These are phyloP conservation scores for Samia ricini DNA, from an alignment of 1,140 invertebrate genomes.

Conservation along the genomic window DNA sequence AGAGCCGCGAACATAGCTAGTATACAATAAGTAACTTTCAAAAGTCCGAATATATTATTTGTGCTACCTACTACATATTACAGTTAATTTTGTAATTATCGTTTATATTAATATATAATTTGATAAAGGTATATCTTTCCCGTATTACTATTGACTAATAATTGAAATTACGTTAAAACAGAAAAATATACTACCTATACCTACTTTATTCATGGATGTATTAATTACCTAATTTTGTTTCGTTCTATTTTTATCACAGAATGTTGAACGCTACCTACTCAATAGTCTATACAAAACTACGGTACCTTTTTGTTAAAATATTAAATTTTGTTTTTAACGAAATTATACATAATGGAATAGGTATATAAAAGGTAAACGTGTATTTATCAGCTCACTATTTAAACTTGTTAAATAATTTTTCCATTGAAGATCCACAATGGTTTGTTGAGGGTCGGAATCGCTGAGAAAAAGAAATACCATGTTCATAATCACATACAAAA, in stretches of 20 bases:
- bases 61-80: too few species aligned
- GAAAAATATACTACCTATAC: background rate
- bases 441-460: constrained; percentile 40
- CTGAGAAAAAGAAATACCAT: constrained; percentile 46
- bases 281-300: background rate
- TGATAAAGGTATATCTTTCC: too few species aligned
- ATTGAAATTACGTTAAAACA: too few species aligned
- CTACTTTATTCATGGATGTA: background rate
- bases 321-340: background rate
- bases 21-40: too few species aligned
- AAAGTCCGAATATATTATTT: too few species aligned
- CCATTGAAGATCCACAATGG: constrained; percentile 17
- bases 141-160: too few species aligned
- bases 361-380: background rate
- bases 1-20: too few species aligned
- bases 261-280: background rate
- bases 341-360: background rate
- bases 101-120: too few species aligned
- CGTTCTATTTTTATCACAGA: background rate
- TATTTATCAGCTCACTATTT: constrained; percentile 10
- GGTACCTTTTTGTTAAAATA: too few species aligned
- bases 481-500: constrained; percentile 60
- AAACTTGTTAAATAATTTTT: constrained; percentile 17
- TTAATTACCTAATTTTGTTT: background rate
- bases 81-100: too few species aligned